phyloP scores from a whole-genome alignment of 2,888 invertebrate genomes.

The Axea sp. region DNA sequence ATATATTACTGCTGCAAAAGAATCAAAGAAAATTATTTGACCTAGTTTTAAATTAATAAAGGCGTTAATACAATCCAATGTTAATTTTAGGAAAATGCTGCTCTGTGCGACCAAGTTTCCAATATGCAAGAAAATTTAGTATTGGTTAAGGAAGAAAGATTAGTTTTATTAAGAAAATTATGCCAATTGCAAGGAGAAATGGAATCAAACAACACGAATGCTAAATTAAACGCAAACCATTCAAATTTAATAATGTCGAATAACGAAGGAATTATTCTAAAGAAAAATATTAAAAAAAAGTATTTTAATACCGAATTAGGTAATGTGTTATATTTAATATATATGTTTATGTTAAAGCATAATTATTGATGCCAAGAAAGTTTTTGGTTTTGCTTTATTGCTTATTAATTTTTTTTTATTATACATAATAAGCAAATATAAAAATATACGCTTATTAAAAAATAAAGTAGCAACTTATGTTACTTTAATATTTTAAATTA shows the following conservation, averaged over 20 bases:
- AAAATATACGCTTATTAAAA: too few species aligned
- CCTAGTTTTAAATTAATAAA: too few species aligned
- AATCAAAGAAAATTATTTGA: too few species aligned
- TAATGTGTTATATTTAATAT: constrained; percentile 42
- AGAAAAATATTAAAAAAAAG: constrained; percentile 74
- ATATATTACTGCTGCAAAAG: too few species aligned
- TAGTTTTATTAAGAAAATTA: constrained; percentile 88
- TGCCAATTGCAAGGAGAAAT: constrained; percentile 82
- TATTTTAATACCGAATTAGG: constrained; percentile 69
- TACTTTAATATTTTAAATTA: too few species aligned
- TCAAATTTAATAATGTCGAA: constrained; percentile 65
- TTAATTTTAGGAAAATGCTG: constrained; percentile 89
- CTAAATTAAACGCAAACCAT: constrained; percentile 71
- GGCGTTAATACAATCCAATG: too few species aligned
- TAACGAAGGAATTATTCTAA: constrained; percentile 69
- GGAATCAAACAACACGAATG: constrained; percentile 67
- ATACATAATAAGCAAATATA: too few species aligned
- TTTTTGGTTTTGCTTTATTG: too few species aligned
- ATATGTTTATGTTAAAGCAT: background rate
- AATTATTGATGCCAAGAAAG: too few species aligned
- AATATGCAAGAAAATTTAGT: constrained; percentile 90
- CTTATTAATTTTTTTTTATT: too few species aligned
- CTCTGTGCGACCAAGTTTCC: constrained; percentile 92
- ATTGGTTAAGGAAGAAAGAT: constrained; percentile 90
- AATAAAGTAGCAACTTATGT: too few species aligned